Evolutionary conservation across 2,113 vertebrate species (phyloP).

Genomic region (Brachypteracias leptosomus): DNA sequence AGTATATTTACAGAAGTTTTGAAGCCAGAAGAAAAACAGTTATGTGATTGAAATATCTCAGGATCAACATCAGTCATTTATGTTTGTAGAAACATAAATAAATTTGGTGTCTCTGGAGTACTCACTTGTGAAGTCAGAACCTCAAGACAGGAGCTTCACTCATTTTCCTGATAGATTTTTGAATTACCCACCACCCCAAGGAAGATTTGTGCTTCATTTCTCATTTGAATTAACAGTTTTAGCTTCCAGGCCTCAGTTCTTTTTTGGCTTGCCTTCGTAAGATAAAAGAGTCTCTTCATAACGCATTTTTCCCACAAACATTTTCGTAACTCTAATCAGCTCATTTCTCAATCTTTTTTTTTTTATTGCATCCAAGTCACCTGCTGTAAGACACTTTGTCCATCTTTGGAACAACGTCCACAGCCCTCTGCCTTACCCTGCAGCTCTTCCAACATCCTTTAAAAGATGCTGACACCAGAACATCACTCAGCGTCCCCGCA

Average conservation of each 20-base stretch:
- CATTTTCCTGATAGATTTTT: background rate
- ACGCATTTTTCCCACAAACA: background rate
- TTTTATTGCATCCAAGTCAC: background rate
- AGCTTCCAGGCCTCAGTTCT: background rate
- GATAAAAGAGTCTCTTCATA: background rate
- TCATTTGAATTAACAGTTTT: background rate
- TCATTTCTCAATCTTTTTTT: background rate
- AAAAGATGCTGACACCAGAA: background rate
- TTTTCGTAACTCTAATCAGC: background rate
- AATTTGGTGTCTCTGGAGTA: background rate
- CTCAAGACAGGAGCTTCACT: background rate
- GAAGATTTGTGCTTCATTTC: background rate
- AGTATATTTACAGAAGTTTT: background rate
- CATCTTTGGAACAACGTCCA: background rate
- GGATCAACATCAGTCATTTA: background rate
- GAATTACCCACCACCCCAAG: background rate
- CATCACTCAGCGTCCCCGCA: background rate
- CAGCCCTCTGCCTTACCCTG: background rate
- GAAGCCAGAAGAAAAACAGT: background rate
- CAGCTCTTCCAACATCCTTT: background rate
- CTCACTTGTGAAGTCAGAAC: background rate
- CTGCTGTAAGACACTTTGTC: background rate
- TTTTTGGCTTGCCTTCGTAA: background rate
- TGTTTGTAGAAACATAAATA: background rate
- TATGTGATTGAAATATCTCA: background rate